These are phyloP conservation scores for Chlorodrepanis virens DNA, from an alignment of 2,113 vertebrate genomes.

Conservation along the genomic window DNA sequence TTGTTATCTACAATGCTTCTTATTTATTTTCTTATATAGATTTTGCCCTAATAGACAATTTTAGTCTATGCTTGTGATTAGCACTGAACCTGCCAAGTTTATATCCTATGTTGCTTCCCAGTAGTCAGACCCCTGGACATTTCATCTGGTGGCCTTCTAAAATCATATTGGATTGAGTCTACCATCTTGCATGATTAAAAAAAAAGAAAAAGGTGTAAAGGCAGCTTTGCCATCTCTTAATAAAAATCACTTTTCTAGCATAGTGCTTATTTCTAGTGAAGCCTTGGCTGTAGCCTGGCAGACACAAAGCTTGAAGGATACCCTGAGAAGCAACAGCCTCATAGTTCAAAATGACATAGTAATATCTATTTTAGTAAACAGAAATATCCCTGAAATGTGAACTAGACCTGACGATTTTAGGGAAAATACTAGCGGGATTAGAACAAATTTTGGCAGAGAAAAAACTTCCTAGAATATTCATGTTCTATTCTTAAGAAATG, in stretches of 20 bases:
- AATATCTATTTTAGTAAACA: not conserved
- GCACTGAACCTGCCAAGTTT: not conserved
- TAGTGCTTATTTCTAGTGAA: not conserved
- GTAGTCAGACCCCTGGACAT: not conserved
- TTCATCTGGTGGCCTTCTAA: not conserved
- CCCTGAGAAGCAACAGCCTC: not conserved
- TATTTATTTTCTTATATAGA: not conserved
- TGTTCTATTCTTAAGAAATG: not conserved
- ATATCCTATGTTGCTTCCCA: not conserved
- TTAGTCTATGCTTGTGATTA: not conserved
- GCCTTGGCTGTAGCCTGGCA: not conserved
- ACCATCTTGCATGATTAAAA: not conserved
- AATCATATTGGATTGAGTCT: not conserved
- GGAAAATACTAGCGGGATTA: not conserved
- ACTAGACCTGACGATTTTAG: not conserved
- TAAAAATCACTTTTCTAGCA: not conserved
- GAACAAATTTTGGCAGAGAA: not conserved
- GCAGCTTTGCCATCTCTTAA: not conserved
- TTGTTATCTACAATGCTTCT: not conserved
- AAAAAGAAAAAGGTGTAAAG: not conserved
- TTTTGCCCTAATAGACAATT: not conserved
- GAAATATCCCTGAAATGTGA: not conserved
- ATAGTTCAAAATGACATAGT: not conserved
- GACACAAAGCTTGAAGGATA: not conserved
- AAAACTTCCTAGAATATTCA: not conserved